phyloP scores from a whole-genome alignment of 1,140 invertebrate genomes.

The Tenebrio molitor region DNA sequence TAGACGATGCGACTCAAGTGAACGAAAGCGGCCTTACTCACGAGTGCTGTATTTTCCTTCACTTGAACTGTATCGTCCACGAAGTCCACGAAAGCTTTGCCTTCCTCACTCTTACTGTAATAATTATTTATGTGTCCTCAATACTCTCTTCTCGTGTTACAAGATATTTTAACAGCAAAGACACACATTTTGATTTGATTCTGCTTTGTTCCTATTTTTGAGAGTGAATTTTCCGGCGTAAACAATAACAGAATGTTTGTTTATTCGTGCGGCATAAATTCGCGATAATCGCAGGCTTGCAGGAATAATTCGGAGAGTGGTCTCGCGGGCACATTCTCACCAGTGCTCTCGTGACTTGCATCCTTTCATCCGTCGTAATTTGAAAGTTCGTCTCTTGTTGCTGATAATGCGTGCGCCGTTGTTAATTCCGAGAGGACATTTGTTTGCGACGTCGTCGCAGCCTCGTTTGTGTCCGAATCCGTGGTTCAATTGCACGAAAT shows the following conservation, averaged over 20 bases:
- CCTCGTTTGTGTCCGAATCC: neutral
- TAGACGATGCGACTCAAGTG: too few species aligned
- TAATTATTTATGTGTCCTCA: too few species aligned
- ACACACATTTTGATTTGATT: too few species aligned
- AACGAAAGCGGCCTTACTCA: too few species aligned
- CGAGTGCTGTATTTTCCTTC: too few species aligned
- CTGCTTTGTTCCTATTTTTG: neutral
- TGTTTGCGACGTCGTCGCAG: neutral
- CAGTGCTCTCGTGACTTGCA: neutral
- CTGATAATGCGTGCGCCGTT: neutral
- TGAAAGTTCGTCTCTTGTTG: neutral
- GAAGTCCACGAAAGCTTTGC: too few species aligned
- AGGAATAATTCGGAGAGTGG: slow-evolving; percentile 10
- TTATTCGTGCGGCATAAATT: slow-evolving; percentile 3
- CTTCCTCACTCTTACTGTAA: too few species aligned
- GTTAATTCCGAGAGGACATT: neutral
- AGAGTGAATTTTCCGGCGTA: neutral
- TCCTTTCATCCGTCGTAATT: neutral
- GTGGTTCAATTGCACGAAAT: neutral
- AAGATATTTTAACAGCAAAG: too few species aligned
- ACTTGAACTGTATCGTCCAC: too few species aligned
- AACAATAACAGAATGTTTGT: neutral
- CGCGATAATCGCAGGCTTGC: slow-evolving; percentile 2
- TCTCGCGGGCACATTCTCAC: neutral
- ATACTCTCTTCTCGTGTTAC: too few species aligned